Evolutionary conservation across 2,888 invertebrate genomes (phyloP), one percentile per base, ranked within the genome.

Genomic region (Andrena camellia): DNA sequence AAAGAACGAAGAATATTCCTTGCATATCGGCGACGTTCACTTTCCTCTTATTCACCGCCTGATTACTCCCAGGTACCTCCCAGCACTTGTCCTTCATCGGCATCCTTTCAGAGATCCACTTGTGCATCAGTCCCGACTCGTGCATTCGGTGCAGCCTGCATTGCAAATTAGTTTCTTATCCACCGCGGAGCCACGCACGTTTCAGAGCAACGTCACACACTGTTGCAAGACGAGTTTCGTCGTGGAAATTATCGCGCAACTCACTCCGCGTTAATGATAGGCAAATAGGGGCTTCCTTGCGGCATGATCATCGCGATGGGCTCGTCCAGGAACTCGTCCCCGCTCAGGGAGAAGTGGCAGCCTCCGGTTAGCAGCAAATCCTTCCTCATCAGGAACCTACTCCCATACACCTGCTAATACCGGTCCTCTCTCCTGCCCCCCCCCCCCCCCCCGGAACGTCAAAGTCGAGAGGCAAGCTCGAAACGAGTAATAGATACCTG

Each of bases 1-100:
- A 95, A 2, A 98, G 94, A 0, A 98, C 97, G 90, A 98, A 97
- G 94, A 98, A 98, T 33, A 98, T 98, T 13, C 98, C 98, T 94
- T 98, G 98, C 98, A 98, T 98, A 90, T 98, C 98, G 70, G 97
- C 96, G 88, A 98, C 95, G 93, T 98, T 97, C 59, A 98, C 98
- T 52, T 97, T 98, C 90, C 98, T 97, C 92, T 97, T 98, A 82
- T 96, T 96, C n/a, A 96, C 97, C 93, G 97, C 97, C 0, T 96
- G 95, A 17, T 95, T 93, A 26, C 95, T 93, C 1, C 95, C 95
- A 67, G 95, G 74, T 0, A 86, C 95, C 92, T 96, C 96, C 96
- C 95, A 97, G 91, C 98, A 98, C 83, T 96, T 96, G 93, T 98
- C 97, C 86, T 96, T 96, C 90, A 96, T 95, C 0, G 98, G 98